These are phyloP conservation scores for Achlya flavicornis DNA, from an alignment of 2,888 invertebrate species.

Conservation along the genomic window DNA sequence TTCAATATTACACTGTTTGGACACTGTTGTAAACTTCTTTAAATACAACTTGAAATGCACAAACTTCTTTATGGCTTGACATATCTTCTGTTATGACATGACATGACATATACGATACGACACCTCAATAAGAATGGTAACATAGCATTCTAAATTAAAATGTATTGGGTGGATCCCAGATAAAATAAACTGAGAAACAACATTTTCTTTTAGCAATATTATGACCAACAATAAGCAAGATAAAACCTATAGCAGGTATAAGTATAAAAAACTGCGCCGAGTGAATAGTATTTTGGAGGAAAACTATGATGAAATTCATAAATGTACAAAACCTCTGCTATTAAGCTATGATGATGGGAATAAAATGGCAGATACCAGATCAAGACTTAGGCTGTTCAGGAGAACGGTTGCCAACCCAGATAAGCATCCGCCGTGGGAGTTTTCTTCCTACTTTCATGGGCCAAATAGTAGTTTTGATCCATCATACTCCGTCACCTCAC, in stretches of 20 bases:
- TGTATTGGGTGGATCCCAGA: neutral
- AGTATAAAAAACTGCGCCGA: slow-evolving; percentile 4
- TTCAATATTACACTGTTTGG: slow-evolving; percentile 44
- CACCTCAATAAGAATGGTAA: slow-evolving; percentile 18
- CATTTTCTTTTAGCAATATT: neutral
- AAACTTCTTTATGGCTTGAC: slow-evolving; percentile 37
- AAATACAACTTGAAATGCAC: slow-evolving; percentile 33
- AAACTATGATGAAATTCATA: slow-evolving; percentile 11
- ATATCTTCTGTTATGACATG: slow-evolving; percentile 16
- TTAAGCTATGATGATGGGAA: slow-evolving; percentile 38
- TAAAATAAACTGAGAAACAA: neutral
- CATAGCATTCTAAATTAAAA: slow-evolving; percentile 18
- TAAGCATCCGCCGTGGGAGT: slow-evolving; percentile 38
- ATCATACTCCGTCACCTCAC: slow-evolving; percentile 42
- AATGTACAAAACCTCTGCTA: slow-evolving; percentile 28
- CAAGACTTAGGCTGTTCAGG: slow-evolving; percentile 40
- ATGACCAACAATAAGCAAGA: neutral
- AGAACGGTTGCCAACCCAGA: slow-evolving; percentile 31
- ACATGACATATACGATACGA: slow-evolving; percentile 22
- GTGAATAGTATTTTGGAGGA: slow-evolving; percentile 16
- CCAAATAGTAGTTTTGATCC: slow-evolving; percentile 34
- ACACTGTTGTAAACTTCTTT: slow-evolving; percentile 31
- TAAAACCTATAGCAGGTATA: neutral
- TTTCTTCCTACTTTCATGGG: slow-evolving; percentile 44
- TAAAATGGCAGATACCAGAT: slow-evolving; percentile 38